Conservation (phyloP, 1,140 invertebrate species). For the Berghia stephanieae region DNA sequence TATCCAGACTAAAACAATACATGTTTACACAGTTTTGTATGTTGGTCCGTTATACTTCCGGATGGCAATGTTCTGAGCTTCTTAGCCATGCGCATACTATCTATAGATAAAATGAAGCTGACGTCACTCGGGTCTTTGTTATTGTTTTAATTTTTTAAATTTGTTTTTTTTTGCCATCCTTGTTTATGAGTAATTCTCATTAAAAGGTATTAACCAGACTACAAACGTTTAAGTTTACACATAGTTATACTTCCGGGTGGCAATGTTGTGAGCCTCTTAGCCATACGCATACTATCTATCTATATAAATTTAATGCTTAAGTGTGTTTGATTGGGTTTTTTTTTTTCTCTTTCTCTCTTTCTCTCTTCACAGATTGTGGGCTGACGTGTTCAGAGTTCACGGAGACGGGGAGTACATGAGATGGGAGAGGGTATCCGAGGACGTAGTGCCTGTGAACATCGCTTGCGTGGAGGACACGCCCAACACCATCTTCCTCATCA, state of each 20-base stretch:
- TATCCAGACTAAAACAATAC: too few relatives aligned
- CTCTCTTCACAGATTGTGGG: constrained; percentile 82
- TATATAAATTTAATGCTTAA: neutral
- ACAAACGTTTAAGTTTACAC: neutral
- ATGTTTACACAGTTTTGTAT: too few relatives aligned
- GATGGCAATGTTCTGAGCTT: too few relatives aligned
- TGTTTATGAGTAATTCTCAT: neutral
- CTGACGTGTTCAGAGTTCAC: constrained; percentile 96
- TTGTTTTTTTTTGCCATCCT: too few relatives aligned
- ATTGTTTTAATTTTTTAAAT: too few relatives aligned
- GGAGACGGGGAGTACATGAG: constrained; percentile 69
- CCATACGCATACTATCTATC: neutral
- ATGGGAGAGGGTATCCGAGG: constrained; percentile 97
- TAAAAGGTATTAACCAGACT: neutral
- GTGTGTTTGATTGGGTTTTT: neutral
- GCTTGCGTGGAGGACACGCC: constrained; percentile 95
- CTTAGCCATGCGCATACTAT: too few relatives aligned
- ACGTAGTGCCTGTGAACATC: constrained; percentile 96
- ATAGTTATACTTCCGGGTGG: neutral
- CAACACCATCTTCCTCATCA: constrained; percentile 96
- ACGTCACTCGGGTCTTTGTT: too few relatives aligned
- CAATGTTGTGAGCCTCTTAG: neutral
- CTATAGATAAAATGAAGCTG: too few relatives aligned
- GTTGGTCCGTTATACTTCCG: too few relatives aligned
- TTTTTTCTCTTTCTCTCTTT: constrained; percentile 19